Evolutionary conservation across 2,797 vertebrate species (phyloP).

Genomic region (Pygocentrus nattereri): DNA sequence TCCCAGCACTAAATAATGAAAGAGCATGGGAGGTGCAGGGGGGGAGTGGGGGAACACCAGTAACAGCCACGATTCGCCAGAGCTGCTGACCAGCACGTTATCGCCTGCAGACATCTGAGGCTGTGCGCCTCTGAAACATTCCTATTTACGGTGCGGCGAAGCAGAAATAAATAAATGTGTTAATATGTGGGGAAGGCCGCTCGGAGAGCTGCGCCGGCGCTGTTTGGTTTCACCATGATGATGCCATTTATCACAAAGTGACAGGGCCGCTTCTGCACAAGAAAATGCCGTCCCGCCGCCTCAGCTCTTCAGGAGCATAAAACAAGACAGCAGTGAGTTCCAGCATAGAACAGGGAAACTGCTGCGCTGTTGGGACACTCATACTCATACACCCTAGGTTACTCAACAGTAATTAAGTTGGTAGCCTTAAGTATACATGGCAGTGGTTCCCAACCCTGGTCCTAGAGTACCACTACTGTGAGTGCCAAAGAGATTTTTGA

Average conservation of each 20-base stretch:
- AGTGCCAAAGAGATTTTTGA: too few species aligned
- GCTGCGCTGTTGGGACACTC: neutral
- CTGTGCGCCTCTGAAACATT: conserved; percentile 52
- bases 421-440: neutral
- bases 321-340: conserved; percentile 1
- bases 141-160: conserved; percentile 61
- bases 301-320: conserved; percentile 59
- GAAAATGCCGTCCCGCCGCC: conserved; percentile 49
- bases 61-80: conserved; percentile 37
- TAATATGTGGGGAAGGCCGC: conserved; percentile 62
- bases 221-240: conserved; percentile 64
- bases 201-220: conserved; percentile 54
- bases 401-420: neutral
- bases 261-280: conserved; percentile 61
- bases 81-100: conserved; percentile 58
- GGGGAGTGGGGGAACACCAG: conserved; percentile 6
- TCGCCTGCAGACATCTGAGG: conserved; percentile 60
- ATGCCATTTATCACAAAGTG: conserved; percentile 68
- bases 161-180: conserved; percentile 67
- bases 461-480: too few species aligned
- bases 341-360: neutral
- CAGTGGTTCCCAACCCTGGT: too few species aligned
- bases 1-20: conserved; percentile 44
- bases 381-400: neutral
- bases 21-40: conserved; percentile 12